phyloP scores from a whole-genome alignment of 2,797 vertebrate genomes.

The Hemitrygon akajei region DNA sequence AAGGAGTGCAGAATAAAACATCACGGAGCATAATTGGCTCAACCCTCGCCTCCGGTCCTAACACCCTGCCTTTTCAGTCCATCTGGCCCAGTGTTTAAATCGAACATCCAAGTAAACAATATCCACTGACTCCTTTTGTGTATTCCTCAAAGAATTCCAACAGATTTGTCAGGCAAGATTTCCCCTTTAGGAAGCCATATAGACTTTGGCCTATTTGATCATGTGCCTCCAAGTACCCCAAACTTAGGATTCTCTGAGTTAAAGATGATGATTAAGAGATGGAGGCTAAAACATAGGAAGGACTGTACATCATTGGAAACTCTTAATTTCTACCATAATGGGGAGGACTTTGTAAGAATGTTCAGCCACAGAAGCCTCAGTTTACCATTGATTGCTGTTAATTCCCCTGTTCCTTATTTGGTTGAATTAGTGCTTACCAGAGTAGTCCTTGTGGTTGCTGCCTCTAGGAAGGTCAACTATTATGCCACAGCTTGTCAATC shows the following conservation, averaged over 20 bases:
- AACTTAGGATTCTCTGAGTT: neutral
- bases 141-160: too few relatives aligned
- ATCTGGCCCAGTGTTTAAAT: too few relatives aligned
- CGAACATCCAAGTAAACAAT: too few relatives aligned
- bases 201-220: too few relatives aligned
- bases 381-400: neutral
- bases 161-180: too few relatives aligned
- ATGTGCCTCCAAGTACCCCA: too few relatives aligned
- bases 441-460: neutral
- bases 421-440: neutral
- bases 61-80: too few relatives aligned
- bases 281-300: neutral
- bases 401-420: neutral
- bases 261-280: neutral
- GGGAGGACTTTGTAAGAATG: neutral
- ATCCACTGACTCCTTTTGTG: too few relatives aligned
- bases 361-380: neutral
- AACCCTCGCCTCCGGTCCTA: too few relatives aligned
- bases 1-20: too few relatives aligned
- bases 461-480: neutral
- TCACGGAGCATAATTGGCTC: too few relatives aligned
- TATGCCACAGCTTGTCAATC: neutral
- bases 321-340: neutral
- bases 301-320: neutral
- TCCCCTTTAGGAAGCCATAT: too few relatives aligned